Conservation (phyloP, 2,113 vertebrate genomes). For the Eudorcas thomsonii region DNA sequence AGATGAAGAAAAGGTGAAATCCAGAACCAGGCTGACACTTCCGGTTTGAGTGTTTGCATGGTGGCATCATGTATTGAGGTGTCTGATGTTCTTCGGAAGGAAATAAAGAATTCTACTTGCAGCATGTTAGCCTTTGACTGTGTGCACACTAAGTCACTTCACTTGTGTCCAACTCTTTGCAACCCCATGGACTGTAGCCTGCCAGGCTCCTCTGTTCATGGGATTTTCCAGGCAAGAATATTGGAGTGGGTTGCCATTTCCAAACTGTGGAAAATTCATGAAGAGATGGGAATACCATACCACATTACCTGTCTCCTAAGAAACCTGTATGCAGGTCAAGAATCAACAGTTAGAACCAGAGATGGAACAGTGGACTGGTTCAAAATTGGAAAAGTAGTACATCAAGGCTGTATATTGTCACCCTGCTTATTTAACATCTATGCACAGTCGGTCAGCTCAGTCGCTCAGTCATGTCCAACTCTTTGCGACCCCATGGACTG, state of each 20-base stretch:
- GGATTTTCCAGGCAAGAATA: neutral
- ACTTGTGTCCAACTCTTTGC: neutral
- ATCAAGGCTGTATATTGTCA: neutral
- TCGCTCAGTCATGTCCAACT: rapidly evolving
- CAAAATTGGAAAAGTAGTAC: neutral
- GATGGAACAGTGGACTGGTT: neutral
- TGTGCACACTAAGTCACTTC: neutral
- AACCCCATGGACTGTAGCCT: neutral
- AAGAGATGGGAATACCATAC: neutral
- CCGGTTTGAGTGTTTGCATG: neutral
- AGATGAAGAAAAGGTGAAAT: neutral
- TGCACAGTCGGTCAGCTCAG: too few species aligned
- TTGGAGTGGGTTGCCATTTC: neutral
- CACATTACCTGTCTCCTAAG: neutral
- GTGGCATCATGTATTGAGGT: too few species aligned
- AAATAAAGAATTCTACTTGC: neutral
- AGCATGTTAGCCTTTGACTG: neutral
- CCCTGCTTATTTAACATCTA: neutral
- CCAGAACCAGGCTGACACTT: neutral
- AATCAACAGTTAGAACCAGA: neutral
- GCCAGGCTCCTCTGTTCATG: neutral
- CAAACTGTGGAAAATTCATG: neutral
- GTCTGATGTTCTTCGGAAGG: neutral
- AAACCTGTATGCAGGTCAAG: neutral
- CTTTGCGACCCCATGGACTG: too few species aligned